phyloP scores from a whole-genome alignment of 2,113 vertebrate species.

The Rhinoderma darwinii region DNA sequence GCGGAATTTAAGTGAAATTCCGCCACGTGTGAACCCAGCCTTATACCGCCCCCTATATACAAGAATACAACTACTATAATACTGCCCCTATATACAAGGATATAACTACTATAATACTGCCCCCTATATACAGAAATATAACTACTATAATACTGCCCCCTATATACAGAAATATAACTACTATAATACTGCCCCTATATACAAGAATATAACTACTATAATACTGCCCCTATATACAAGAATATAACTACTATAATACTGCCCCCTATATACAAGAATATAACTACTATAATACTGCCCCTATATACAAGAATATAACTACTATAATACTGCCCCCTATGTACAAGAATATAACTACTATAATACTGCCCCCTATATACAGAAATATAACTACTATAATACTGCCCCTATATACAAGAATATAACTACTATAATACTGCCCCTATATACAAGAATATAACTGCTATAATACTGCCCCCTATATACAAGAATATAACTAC shows the following conservation, averaged over 20 bases:
- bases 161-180: not conserved
- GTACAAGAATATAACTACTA: constrained; percentile 8
- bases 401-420: too few relatives aligned
- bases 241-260: too few relatives aligned
- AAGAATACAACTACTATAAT: constrained; percentile 1
- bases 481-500: not conserved
- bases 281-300: not conserved
- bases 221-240: too few relatives aligned
- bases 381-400: not conserved
- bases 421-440: too few relatives aligned
- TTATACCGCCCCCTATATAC: not conserved
- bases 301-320: constrained; percentile 4
- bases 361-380: not conserved
- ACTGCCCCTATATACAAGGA: too few relatives aligned
- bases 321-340: constrained; percentile 6
- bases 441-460: not conserved
- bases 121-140: not conserved
- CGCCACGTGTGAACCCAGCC: too few relatives aligned
- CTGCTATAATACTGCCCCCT: not conserved
- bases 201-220: constrained; percentile 1
- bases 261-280: too few relatives aligned
- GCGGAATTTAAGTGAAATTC: too few relatives aligned
- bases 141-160: not conserved
- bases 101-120: constrained; percentile 1
- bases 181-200: constrained; percentile 8